phyloP scores from a whole-genome alignment of 2,888 invertebrate genomes.

The Cremastobaeus sp. region DNA sequence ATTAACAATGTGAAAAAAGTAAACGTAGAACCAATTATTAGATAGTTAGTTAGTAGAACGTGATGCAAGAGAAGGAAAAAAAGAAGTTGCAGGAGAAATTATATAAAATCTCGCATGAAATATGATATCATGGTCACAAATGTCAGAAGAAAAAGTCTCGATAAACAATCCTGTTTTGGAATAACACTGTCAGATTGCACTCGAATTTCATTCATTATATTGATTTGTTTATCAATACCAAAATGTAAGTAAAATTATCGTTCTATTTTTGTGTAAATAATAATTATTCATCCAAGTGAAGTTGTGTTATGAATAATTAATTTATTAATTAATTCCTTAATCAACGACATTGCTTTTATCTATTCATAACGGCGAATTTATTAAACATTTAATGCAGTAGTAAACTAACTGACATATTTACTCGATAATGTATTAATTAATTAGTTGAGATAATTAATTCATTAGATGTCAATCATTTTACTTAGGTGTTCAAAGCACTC shows the following conservation, averaged over 20 bases:
- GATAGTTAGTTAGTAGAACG: neutral
- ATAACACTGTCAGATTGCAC: slow-evolving; percentile 1
- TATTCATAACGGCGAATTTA: too few relatives aligned
- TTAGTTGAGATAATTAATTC: too few relatives aligned
- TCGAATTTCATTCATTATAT: slow-evolving; percentile 4
- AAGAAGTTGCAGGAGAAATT: neutral
- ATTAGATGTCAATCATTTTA: neutral
- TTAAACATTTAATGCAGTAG: too few relatives aligned
- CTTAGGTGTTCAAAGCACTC: slow-evolving; percentile 64
- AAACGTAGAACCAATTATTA: too few relatives aligned
- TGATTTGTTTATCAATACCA: slow-evolving; percentile 10
- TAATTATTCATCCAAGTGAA: neutral
- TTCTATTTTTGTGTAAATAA: neutral
- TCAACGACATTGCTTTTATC: too few relatives aligned
- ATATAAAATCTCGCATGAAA: slow-evolving; percentile 9
- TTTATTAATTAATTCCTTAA: too few relatives aligned
- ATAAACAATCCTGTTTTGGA: slow-evolving; percentile 14
- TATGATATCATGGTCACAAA: slow-evolving; percentile 36
- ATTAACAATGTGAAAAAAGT: slow-evolving; percentile 6
- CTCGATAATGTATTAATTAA: too few relatives aligned
- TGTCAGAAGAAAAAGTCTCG: slow-evolving; percentile 1
- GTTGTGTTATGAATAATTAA: too few relatives aligned
- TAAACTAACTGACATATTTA: too few relatives aligned
- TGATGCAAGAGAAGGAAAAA: neutral
- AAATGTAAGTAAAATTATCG: slow-evolving; percentile 44